A percentile compares a stretch with the other conserved stretches of the same genome.
Conservation (phyloP, 2,888 invertebrate species). For the Yponomeuta evonymella region DNA sequence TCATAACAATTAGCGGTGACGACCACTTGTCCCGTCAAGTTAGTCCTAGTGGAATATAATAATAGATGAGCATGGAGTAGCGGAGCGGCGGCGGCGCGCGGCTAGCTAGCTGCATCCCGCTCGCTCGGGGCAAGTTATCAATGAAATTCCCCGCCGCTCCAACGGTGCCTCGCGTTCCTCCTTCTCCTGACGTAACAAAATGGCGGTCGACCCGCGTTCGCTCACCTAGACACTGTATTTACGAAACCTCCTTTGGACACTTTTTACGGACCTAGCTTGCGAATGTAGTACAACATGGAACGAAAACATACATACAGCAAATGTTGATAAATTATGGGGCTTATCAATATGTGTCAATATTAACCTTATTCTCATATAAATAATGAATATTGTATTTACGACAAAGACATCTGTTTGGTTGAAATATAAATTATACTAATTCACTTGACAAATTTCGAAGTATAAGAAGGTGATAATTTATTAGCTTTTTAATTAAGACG, state of each 20-base stretch:
- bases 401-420: not conserved
- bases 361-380: not conserved
- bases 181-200: slow-evolving; percentile 63
- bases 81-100: slow-evolving; percentile 7
- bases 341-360: slow-evolving; percentile 9
- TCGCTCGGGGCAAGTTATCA: slow-evolving; percentile 63
- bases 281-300: not conserved
- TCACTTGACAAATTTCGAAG: slow-evolving; percentile 4
- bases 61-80: slow-evolving; percentile 15
- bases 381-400: not conserved
- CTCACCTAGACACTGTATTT: not conserved
- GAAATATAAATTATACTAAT: slow-evolving; percentile 6
- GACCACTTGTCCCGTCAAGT: slow-evolving; percentile 12
- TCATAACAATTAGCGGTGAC: not conserved
- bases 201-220: slow-evolving; percentile 44
- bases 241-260: not conserved
- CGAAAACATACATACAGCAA: not conserved
- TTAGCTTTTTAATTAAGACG: slow-evolving; percentile 8
- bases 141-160: slow-evolving; percentile 60
- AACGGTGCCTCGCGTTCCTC: slow-evolving; percentile 61
- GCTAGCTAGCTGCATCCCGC: slow-evolving; percentile 52
- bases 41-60: slow-evolving; percentile 14
- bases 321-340: slow-evolving; percentile 5
- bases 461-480: slow-evolving; percentile 12
- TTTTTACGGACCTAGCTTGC: not conserved